Evolutionary conservation across 2,888 invertebrate genomes (phyloP).

Genomic region (Zhuqinia jingwanae): DNA sequence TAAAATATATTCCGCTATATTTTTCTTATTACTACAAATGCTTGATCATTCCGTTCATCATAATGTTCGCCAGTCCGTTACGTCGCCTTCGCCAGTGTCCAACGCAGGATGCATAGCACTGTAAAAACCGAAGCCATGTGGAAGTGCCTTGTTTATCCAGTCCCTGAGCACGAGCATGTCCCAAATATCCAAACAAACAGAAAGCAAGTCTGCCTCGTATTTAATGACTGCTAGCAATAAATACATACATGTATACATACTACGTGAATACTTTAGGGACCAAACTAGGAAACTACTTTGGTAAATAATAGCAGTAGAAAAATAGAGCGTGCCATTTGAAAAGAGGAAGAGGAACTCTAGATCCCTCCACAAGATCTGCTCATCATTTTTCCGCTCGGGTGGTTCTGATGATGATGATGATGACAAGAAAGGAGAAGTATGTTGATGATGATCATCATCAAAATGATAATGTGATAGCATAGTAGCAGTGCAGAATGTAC

Average conservation of each 20-base stretch:
- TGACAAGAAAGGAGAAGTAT: neutral
- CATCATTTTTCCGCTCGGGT: conserved; percentile 37
- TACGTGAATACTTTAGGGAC: neutral
- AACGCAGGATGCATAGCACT: conserved; percentile 94
- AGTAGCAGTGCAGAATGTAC: neutral
- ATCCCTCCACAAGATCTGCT: neutral
- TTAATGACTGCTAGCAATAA: neutral
- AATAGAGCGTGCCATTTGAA: too few relatives aligned
- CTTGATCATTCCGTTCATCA: conserved; percentile 89
- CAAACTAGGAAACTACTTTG: too few relatives aligned
- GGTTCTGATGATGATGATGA: conserved; percentile 17
- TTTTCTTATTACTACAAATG: conserved; percentile 50
- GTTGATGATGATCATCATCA: conserved; percentile 22
- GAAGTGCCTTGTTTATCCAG: conserved; percentile 93
- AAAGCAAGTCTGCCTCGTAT: too few relatives aligned
- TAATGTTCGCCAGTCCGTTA: conserved; percentile 97
- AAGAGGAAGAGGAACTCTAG: neutral
- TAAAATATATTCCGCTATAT: neutral
- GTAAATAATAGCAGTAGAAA: too few relatives aligned
- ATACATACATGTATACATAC: neutral
- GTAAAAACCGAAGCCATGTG: conserved; percentile 94
- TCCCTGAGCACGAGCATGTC: conserved; percentile 84
- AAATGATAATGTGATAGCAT: conserved; percentile 45
- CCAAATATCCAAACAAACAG: conserved; percentile 45
- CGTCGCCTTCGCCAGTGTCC: conserved; percentile 95